Conservation (phyloP, 2,113 vertebrate genomes). For the Ia io region DNA sequence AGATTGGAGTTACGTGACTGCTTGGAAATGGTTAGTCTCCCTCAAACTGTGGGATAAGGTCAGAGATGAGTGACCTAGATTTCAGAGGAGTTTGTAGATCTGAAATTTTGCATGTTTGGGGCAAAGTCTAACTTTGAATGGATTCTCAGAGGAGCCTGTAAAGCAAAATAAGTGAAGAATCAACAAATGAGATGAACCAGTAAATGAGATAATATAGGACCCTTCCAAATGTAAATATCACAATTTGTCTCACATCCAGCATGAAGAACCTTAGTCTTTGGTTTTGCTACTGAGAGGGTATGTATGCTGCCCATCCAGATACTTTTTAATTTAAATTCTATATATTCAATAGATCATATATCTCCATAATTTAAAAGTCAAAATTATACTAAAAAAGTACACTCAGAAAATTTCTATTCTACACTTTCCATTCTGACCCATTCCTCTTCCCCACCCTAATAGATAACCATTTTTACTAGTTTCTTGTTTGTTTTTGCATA, state of each 20-base stretch:
- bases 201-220: background rate
- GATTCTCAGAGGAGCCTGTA: background rate
- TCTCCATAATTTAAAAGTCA: background rate
- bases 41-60: background rate
- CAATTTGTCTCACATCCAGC: background rate
- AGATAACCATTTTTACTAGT: background rate
- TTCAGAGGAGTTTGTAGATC: background rate
- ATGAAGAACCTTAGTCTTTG: background rate
- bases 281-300: background rate
- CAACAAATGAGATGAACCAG: background rate
- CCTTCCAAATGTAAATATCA: background rate
- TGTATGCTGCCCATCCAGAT: background rate
- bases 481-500: background rate
- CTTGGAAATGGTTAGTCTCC: background rate
- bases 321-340: background rate
- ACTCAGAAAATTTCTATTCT: background rate
- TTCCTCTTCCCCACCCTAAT: background rate
- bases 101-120: background rate
- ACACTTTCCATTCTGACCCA: background rate
- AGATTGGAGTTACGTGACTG: background rate
- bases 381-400: background rate
- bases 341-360: background rate
- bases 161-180: background rate
- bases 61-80: background rate
- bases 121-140: background rate